Base-by-base conservation (phyloP, 2,797 vertebrate genomes). In the Muscicapa comitata region DNA sequence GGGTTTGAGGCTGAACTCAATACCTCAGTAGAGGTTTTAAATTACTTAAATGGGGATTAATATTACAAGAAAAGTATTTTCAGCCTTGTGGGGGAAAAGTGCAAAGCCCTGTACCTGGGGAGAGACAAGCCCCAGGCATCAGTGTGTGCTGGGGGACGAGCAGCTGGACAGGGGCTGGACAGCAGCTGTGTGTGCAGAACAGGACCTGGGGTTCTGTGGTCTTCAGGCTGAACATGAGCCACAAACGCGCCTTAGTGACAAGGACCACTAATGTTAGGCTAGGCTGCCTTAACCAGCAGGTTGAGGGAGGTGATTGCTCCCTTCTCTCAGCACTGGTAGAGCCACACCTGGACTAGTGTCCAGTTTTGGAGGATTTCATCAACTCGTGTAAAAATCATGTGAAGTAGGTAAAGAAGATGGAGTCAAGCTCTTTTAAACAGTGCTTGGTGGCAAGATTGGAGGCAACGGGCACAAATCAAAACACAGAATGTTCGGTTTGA, bases 201-300 rank as follows among this genome's bases (percentile, higher is more conserved):
- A 54, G 7, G 15, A 19, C 13, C 18, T 9, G 33, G 29, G 9
- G 6, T 58, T 38, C 28, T 31, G 19, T 54, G 23, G 23, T 18
- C 17, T 10, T 43, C 42, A 19, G 42, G n/a, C 3, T 72, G 48
- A 63, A 28, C 31, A 2, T 1, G 18, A 74, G n/a, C 23, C 76
- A 26, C 23, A 14, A 50, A 18, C 0, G 5, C 19, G 38, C 5
- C 26, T 33, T 31, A 20, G 40, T 0, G 0, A 21, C 42, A 23
- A 72, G 1, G 11, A 53, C 1, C 0, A 13, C 8, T 38, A 7
- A 14, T 19, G 21, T 7, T 26, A 6, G 25, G 17, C 38, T 77
- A 17, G 58, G 48, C 23, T 78, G 47, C 7, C 5, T 28, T n/a
- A 12, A 18, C 11, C 45, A 55, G 42, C 12, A 61, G 31, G 7